Evolutionary conservation across 2,888 invertebrate species (phyloP).

Genomic region (Tipula vernalis): DNA sequence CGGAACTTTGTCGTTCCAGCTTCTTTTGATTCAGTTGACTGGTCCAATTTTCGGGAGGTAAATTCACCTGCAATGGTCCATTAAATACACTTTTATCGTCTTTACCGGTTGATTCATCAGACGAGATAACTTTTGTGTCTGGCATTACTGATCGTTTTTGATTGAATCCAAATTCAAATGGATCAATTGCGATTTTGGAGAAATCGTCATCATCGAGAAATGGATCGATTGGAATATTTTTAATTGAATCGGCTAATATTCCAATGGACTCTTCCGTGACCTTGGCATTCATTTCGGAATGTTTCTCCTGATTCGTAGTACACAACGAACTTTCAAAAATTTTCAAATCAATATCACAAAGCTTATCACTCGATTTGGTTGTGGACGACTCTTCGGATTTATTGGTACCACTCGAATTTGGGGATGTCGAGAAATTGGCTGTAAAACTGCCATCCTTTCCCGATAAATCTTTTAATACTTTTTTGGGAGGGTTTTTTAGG

Average conservation of each 20-base stretch:
- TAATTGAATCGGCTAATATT: background rate
- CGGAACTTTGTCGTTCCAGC: constrained; percentile 6
- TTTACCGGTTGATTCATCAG: constrained; percentile 30
- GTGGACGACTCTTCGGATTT: background rate
- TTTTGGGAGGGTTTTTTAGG: constrained; percentile 87
- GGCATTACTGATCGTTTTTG: constrained; percentile 16
- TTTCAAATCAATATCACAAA: constrained; percentile 10
- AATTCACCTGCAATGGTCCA: constrained; percentile 54
- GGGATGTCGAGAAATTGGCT: constrained; percentile 16
- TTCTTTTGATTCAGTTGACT: constrained; percentile 32
- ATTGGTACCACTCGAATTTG: background rate
- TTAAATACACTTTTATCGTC: constrained; percentile 39
- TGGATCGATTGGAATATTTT: constrained; percentile 36
- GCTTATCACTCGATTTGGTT: background rate
- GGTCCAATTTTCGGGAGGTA: constrained; percentile 48
- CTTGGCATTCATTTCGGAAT: background rate
- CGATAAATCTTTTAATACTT: constrained; percentile 71
- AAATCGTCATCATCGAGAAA: constrained; percentile 45
- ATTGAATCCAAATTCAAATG: constrained; percentile 32
- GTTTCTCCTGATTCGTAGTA: background rate
- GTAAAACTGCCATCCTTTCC: constrained; percentile 16
- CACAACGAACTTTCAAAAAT: background rate
- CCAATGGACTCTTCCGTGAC: background rate
- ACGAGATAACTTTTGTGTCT: constrained; percentile 22
- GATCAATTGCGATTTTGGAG: constrained; percentile 28